Conservation (phyloP, 2,113 vertebrate genomes). For the Ophiodon elongatus region DNA sequence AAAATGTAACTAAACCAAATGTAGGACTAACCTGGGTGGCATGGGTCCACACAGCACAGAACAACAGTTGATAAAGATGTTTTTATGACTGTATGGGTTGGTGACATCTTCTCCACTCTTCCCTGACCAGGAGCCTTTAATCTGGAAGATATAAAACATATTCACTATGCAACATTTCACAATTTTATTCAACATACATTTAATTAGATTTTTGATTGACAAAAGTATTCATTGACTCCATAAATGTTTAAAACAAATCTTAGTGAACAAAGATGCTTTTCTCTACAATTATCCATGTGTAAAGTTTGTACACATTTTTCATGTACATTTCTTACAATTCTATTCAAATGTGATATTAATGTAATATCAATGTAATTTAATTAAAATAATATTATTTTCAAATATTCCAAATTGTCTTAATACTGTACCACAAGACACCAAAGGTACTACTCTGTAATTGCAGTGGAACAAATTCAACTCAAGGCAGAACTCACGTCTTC, state of each 20-base stretch:
- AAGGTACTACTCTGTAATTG: neutral
- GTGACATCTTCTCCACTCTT: conserved; percentile 90
- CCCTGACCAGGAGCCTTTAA: conserved; percentile 96
- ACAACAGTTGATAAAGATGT: conserved; percentile 93
- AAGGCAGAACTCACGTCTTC: conserved; percentile 91
- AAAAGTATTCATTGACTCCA: neutral
- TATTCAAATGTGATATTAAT: neutral
- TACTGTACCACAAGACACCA: neutral
- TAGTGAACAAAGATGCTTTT: neutral
- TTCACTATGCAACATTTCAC: too few species aligned
- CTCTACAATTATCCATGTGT: neutral
- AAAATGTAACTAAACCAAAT: neutral
- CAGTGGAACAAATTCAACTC: neutral
- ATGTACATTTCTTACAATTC: neutral
- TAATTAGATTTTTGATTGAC: too few species aligned
- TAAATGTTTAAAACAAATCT: neutral
- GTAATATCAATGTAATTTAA: neutral
- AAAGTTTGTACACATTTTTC: neutral
- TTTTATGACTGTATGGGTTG: conserved; percentile 96
- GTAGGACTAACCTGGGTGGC: conserved; percentile 89
- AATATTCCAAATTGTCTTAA: neutral
- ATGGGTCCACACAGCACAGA: conserved; percentile 93
- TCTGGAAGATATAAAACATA: conserved; percentile 76
- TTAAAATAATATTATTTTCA: neutral
- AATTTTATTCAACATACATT: too few species aligned